These are phyloP conservation scores for Macroteleia sp. DNA, from an alignment of 2,888 invertebrate species.

Conservation along the genomic window DNA sequence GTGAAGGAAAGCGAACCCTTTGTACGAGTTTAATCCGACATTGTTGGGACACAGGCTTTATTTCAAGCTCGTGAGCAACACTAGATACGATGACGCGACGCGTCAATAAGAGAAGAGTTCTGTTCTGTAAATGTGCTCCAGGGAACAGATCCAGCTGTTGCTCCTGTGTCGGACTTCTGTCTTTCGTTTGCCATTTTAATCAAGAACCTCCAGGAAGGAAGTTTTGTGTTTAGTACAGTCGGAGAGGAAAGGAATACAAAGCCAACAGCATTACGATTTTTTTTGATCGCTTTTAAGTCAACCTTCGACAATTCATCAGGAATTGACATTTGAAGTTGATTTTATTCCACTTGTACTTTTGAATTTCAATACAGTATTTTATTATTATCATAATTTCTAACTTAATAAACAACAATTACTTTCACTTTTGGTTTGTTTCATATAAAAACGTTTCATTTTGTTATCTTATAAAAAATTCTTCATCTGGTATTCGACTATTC, in stretches of 20 bases:
- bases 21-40: conserved; percentile 76
- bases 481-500: too few species aligned
- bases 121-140: conserved; percentile 83
- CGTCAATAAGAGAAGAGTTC: conserved; percentile 80
- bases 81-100: conserved; percentile 63
- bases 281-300: conserved; percentile 22
- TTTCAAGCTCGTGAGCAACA: conserved; percentile 75
- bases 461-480: too few species aligned
- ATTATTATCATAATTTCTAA: too few species aligned
- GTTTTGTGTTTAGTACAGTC: conserved; percentile 76
- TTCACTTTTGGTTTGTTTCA: too few species aligned
- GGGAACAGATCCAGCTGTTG: conserved; percentile 84
- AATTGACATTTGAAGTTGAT: too few species aligned
- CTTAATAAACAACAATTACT: too few species aligned
- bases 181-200: conserved; percentile 83
- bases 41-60: conserved; percentile 80
- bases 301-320: conserved; percentile 33
- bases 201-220: conserved; percentile 82
- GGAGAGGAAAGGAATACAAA: conserved; percentile 61
- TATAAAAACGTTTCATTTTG: too few species aligned
- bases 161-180: conserved; percentile 76
- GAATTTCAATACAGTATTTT: too few species aligned
- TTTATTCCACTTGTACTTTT: too few species aligned
- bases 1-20: conserved; percentile 70
- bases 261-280: conserved; percentile 18